These are phyloP conservation scores for Lasioglossum zephyrum DNA, from an alignment of 2,888 invertebrate genomes.

Conservation along the genomic window DNA sequence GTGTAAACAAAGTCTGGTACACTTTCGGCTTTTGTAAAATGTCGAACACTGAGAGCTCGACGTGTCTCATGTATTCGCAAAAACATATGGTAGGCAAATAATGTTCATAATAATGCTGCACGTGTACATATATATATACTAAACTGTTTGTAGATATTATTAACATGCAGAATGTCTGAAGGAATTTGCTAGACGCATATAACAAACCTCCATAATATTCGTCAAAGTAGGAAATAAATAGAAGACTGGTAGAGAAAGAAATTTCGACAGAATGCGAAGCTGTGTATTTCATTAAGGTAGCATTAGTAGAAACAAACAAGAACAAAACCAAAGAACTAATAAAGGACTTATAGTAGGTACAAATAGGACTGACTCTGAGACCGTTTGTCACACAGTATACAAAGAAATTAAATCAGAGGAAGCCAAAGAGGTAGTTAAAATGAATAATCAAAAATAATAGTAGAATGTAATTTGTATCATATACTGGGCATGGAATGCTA, in stretches of 20 bases:
- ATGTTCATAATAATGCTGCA: constrained; percentile 18
- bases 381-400: constrained; percentile 2
- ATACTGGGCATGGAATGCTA: not conserved
- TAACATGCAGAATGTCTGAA: constrained; percentile 54
- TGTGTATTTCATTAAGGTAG: constrained; percentile 41
- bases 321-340: constrained; percentile 27
- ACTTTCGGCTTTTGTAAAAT: constrained; percentile 12
- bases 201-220: constrained; percentile 46
- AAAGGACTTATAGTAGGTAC: constrained; percentile 12
- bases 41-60: constrained; percentile 9
- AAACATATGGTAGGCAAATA: constrained; percentile 19
- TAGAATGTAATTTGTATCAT: not conserved
- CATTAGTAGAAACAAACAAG: constrained; percentile 47
- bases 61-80: constrained; percentile 2
- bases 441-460: not conserved
- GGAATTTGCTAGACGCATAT: constrained; percentile 15
- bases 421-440: constrained; percentile 43
- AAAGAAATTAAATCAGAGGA: constrained; percentile 24
- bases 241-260: constrained; percentile 28
- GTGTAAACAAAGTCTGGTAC: constrained; percentile 1
- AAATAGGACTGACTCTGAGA: not conserved
- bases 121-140: constrained; percentile 28
- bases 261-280: constrained; percentile 38
- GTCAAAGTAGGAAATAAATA: constrained; percentile 44
- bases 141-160: constrained; percentile 37